These are phyloP conservation scores for Sanderia malayensis DNA, from an alignment of 30 jellyfish, hydroid and myxozoan genomes.

Conservation along the genomic window DNA sequence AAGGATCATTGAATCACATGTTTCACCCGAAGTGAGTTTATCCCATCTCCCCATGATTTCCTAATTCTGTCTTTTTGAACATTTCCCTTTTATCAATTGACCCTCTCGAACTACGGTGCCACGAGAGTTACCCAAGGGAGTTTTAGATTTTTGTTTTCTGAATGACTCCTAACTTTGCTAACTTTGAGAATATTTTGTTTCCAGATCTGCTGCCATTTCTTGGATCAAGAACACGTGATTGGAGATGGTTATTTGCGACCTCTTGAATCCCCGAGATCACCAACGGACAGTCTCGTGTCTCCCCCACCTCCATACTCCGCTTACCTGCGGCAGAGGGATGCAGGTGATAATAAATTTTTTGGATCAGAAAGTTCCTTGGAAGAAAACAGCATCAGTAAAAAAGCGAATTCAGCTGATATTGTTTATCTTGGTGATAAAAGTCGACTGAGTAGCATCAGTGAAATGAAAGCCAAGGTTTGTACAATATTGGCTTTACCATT, in stretches of 20 bases:
- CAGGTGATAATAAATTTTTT: conserved; percentile 49
- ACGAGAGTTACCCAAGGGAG: too few species aligned
- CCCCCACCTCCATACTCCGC: conserved; percentile 89
- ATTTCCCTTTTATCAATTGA: too few species aligned
- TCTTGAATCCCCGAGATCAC: conserved; percentile 65
- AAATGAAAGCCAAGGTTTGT: conserved; percentile 60
- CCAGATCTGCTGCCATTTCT: conserved; percentile 52
- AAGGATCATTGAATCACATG: conserved; percentile 67
- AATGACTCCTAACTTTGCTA: too few species aligned
- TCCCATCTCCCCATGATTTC: too few species aligned
- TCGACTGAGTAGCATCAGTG: conserved; percentile 49
- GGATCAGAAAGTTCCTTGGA: conserved; percentile 46
- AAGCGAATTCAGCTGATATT: conserved; percentile 19
- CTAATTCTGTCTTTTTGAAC: too few species aligned
- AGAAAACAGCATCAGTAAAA: conserved; percentile 39
- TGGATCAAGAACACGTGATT: conserved; percentile 61
- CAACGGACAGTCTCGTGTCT: conserved; percentile 42
- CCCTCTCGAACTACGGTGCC: too few species aligned
- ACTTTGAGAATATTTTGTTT: not conserved
- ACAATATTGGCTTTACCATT: too few species aligned
- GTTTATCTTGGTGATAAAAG: conserved; percentile 30
- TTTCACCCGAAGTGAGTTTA: conserved; percentile 79
- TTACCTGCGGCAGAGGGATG: conserved; percentile 17
- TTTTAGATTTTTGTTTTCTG: too few species aligned
- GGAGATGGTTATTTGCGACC: conserved; percentile 84